These are phyloP conservation scores for Aphaenogaster rudis DNA, from an alignment of 1,140 invertebrate species.

Conservation along the genomic window DNA sequence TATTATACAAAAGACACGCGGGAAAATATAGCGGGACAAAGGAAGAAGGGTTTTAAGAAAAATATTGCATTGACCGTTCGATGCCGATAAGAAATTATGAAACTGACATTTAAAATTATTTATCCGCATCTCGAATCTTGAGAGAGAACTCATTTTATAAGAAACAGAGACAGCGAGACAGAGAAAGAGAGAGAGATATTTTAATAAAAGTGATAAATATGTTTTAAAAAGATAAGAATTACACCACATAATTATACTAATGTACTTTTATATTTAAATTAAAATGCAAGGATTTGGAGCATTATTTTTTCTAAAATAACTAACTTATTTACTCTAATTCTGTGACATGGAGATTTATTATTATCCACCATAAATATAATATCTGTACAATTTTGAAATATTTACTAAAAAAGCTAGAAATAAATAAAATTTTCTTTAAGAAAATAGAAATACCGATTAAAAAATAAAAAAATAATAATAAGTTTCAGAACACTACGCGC, in stretches of 20 bases:
- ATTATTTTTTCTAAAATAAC: background rate
- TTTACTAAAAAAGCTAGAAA: background rate
- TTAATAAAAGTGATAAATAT: background rate
- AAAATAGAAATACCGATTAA: constrained; percentile 1
- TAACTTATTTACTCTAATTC: background rate
- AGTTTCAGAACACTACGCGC: background rate
- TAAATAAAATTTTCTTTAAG: background rate
- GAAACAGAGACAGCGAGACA: background rate
- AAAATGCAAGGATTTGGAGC: background rate
- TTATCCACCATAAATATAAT: background rate
- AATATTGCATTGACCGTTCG: background rate
- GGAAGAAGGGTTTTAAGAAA: background rate
- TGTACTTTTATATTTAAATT: background rate
- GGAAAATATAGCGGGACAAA: background rate
- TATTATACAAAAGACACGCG: background rate
- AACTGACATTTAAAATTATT: background rate
- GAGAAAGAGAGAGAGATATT: background rate
- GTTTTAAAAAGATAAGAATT: constrained; percentile 10
- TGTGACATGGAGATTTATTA: background rate
- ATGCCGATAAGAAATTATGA: background rate
- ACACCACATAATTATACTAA: background rate
- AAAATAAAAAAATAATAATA: constrained; percentile 9
- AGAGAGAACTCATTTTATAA: background rate
- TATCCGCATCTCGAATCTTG: background rate
- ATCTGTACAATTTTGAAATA: background rate